Base-by-base conservation (phyloP, 2,888 invertebrate species). In the Aquatica leii region DNA sequence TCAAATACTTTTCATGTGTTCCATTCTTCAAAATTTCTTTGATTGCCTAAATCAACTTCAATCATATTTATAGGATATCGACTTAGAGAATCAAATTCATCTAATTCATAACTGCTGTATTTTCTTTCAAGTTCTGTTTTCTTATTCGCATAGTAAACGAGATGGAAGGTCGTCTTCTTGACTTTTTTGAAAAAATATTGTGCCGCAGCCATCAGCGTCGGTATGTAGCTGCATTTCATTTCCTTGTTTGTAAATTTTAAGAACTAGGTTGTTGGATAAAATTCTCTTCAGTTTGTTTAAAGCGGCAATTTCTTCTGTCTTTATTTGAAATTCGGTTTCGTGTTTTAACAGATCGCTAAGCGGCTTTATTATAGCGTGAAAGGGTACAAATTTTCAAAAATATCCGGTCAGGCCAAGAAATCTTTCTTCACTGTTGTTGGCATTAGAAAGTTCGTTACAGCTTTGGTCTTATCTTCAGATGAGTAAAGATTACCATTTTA, bases 391-490 rank as follows among this genome's bases (percentile, higher is more conserved):
- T 49, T 78, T 78, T 15, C 76, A 41, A 57, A 78, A 80, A 67
- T 77, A 77, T 18, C 74, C 74, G 0, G 76, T 75, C 2, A 79
- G 50, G 2, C 77, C 77, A 8, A 79, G 58, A 63, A 78, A 78
- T 48, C 48, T 18, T 76, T 63, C 43, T 74, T 75, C 0, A 62
- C 37, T 2, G 56, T 69, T 46, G 12, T 73, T 0, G 77, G 77
- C 15, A 62, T 61, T 11, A 75, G 75, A 68, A 75, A 77, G 0
- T 65, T 60, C n/a, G n/a, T n/a, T n/a, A n/a, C n/a, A n/a, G n/a
- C n/a, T n/a, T n/a, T n/a, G n/a, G n/a, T n/a, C n/a, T n/a, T n/a
- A n/a, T n/a, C n/a, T n/a, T n/a, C n/a, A n/a, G n/a, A n/a, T n/a
- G n/a, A n/a, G n/a, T n/a, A n/a, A n/a, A n/a, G n/a, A n/a, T n/a